These are phyloP conservation scores for Elaphurus davidianus DNA, from an alignment of 2,113 vertebrate genomes.

Conservation along the genomic window DNA sequence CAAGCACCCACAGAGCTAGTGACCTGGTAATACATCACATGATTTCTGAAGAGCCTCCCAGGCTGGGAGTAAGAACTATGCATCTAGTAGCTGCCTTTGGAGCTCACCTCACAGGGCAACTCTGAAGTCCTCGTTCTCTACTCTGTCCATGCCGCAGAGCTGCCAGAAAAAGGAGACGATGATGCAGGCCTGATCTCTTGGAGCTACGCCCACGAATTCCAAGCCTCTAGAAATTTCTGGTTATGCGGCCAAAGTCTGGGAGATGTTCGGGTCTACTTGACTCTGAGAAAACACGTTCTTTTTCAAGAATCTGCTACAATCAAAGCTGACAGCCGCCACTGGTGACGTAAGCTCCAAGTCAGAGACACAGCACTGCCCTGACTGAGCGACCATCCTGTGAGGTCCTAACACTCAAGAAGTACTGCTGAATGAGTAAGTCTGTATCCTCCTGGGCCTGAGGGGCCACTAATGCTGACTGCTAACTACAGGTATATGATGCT, in stretches of 20 bases:
- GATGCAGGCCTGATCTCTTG: not conserved
- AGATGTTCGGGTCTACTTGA: constrained; percentile 39
- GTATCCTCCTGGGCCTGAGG: not conserved
- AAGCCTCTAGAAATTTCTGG: constrained; percentile 53
- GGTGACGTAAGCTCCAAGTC: not conserved
- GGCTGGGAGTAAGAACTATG: not conserved
- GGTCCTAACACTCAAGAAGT: not conserved
- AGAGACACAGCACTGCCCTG: not conserved
- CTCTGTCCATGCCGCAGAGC: accelerated
- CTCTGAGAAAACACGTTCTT: constrained; percentile 43
- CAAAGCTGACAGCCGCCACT: not conserved
- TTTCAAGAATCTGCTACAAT: constrained; percentile 51
- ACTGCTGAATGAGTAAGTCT: not conserved
- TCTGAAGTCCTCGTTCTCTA: not conserved
- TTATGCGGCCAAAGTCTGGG: constrained; percentile 51
- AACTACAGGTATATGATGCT: not conserved
- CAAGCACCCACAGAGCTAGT: not conserved
- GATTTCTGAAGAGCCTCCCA: not conserved
- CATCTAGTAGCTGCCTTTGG: not conserved
- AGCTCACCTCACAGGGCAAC: not conserved
- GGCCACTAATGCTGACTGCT: not conserved
- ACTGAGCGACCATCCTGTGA: not conserved
- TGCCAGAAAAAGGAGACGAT: not conserved
- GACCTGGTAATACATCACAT: not conserved
- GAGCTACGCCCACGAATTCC: not conserved